phyloP scores from a whole-genome alignment of 1,140 invertebrate genomes.

The Drusus annulatus region DNA sequence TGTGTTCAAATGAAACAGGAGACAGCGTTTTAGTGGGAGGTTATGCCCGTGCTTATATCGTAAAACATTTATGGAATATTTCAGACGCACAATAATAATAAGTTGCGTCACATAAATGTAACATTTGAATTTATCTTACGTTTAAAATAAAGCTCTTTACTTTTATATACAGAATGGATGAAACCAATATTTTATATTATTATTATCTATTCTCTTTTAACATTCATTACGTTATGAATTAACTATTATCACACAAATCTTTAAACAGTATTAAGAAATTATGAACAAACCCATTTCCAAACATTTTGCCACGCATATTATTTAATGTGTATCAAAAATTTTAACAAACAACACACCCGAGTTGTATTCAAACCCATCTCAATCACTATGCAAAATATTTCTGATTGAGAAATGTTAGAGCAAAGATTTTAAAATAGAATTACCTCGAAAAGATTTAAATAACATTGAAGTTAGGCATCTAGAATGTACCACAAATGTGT shows the following conservation, averaged over 20 bases:
- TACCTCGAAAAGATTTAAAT: no score
- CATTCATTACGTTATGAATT: constrained; percentile 39
- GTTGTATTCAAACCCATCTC: no score
- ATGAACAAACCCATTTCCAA: no score
- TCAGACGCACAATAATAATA: constrained; percentile 51
- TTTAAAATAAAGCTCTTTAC: constrained; percentile 53
- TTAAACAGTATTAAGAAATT: constrained; percentile 18
- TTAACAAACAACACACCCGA: no score
- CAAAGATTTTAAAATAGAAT: no score
- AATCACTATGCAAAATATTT: no score
- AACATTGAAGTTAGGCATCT: no score
- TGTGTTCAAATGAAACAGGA: no score
- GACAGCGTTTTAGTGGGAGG: no score
- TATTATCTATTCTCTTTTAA: constrained; percentile 25
- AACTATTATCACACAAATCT: constrained; percentile 47
- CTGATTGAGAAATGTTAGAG: no score
- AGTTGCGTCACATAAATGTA: constrained; percentile 54
- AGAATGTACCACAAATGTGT: no score
- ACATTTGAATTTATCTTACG: constrained; percentile 41
- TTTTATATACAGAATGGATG: constrained; percentile 49
- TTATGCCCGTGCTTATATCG: constrained; percentile 27
- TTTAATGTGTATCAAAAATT: not conserved
- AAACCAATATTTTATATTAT: constrained; percentile 37
- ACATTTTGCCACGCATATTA: no score
- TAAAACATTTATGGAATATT: constrained; percentile 59